A percentile compares a stretch with the other conserved stretches of the same genome.
These are phyloP conservation scores for Cactoblastis cactorum DNA, from an alignment of 2,888 invertebrate species.

Conservation along the genomic window DNA sequence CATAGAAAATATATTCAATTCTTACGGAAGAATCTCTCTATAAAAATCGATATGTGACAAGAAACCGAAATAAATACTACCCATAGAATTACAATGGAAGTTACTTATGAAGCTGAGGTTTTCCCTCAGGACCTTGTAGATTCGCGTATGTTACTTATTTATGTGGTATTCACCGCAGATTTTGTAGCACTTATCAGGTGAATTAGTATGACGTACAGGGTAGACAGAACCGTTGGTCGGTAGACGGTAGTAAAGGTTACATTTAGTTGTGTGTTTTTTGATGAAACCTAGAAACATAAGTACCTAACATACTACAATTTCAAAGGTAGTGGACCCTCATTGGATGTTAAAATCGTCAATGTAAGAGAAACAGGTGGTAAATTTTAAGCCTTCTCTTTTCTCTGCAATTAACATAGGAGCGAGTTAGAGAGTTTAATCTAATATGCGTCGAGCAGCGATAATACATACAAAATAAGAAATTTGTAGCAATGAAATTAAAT, in stretches of 20 bases:
- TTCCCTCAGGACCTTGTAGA: background rate
- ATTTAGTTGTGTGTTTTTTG: no score
- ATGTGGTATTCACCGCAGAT: background rate
- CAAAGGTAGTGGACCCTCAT: no score
- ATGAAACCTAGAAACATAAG: no score
- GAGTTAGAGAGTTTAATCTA: no score
- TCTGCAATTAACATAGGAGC: no score
- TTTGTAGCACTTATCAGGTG: background rate
- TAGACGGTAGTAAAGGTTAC: no score
- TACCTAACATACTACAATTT: no score
- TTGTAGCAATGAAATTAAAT: conserved; percentile 1
- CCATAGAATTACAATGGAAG: background rate
- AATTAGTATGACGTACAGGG: no score
- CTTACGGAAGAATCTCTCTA: background rate
- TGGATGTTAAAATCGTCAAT: no score
- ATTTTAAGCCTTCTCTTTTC: no score
- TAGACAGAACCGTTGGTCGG: no score
- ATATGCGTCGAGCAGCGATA: background rate
- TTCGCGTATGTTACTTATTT: background rate
- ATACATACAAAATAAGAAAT: background rate
- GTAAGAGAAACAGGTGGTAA: no score
- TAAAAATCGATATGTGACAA: conserved; percentile 7
- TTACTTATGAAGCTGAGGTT: background rate
- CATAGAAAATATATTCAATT: background rate
- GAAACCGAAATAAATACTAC: conserved; percentile 8